Evolutionary conservation across 2,797 vertebrate species (phyloP).

Genomic region (Cynodonichthys magdalenae): DNA sequence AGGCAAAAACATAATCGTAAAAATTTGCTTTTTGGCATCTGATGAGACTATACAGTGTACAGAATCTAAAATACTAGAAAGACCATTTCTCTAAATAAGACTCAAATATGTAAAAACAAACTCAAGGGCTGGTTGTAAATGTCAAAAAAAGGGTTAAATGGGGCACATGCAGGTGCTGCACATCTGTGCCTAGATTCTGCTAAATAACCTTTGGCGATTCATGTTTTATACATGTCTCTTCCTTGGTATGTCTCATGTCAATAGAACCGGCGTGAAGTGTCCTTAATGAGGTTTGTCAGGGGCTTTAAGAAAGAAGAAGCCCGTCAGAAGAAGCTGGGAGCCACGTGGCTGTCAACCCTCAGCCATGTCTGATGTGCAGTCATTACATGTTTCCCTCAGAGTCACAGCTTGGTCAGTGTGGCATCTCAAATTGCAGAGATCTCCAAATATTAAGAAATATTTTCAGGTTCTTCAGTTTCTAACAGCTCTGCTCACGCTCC

Average conservation of each 20-base stretch:
- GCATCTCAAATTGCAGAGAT: slow-evolving; percentile 41
- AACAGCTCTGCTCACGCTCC: slow-evolving; percentile 27
- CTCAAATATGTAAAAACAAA: slow-evolving; percentile 5
- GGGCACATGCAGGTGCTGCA: slow-evolving; percentile 5
- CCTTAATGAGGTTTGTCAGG: slow-evolving; percentile 71
- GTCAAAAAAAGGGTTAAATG: slow-evolving; percentile 16
- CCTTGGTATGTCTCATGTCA: slow-evolving; percentile 54
- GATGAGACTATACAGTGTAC: slow-evolving; percentile 17
- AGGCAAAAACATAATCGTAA: too few relatives aligned
- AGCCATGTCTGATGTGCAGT: slow-evolving; percentile 71
- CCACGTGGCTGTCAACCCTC: slow-evolving; percentile 74
- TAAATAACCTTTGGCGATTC: slow-evolving; percentile 30
- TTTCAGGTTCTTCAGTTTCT: slow-evolving; percentile 41
- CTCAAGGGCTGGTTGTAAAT: slow-evolving; percentile 17
- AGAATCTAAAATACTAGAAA: slow-evolving; percentile 21
- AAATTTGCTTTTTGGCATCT: too few relatives aligned
- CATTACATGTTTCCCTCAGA: slow-evolving; percentile 67
- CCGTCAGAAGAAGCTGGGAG: slow-evolving; percentile 61
- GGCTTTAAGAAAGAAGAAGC: slow-evolving; percentile 52
- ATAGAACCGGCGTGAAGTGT: slow-evolving; percentile 39
- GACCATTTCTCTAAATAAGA: slow-evolving; percentile 8
- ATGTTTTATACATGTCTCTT: slow-evolving; percentile 64
- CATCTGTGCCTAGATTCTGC: slow-evolving; percentile 8
- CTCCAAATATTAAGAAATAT: slow-evolving; percentile 62
- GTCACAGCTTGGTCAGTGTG: slow-evolving; percentile 42